Conservation (phyloP, 1,140 invertebrate species). For the Zophobas atratus region DNA sequence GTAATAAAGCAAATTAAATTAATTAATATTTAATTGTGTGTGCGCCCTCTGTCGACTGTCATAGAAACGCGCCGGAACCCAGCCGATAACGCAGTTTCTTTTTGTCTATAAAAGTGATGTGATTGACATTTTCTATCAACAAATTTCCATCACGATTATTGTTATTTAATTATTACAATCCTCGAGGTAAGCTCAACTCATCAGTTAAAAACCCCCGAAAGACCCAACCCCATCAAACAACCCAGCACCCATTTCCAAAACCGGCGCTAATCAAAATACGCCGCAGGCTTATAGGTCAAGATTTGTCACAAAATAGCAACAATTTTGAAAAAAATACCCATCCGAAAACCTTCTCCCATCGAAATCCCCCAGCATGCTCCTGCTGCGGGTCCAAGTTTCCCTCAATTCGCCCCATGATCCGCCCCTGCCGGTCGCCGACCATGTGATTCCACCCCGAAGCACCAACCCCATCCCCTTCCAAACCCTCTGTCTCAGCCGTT, state of each 20-base stretch:
- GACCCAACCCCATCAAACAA: not conserved
- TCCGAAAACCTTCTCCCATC: too few relatives aligned
- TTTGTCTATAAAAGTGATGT: constrained; percentile 41
- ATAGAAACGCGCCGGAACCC: not conserved
- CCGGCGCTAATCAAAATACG: constrained; percentile 22
- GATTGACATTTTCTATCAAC: constrained; percentile 45
- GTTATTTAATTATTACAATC: constrained; percentile 36
- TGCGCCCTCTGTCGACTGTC: not conserved
- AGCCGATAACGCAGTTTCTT: constrained; percentile 16
- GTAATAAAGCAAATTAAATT: too few relatives aligned
- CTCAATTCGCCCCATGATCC: not conserved
- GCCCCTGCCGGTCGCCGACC: not conserved
- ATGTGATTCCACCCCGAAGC: not conserved
- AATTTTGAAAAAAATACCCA: too few relatives aligned
- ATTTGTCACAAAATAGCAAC: not conserved
- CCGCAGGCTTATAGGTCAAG: constrained; percentile 42
- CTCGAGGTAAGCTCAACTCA: not conserved
- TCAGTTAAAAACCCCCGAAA: constrained; percentile 13
- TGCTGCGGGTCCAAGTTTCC: not conserved
- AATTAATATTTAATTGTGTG: not conserved
- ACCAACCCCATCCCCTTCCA: not conserved
- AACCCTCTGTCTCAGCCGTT: not conserved
- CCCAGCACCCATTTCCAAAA: not conserved
- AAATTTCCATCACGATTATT: constrained; percentile 36
- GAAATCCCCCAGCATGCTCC: too few relatives aligned